phyloP scores from a whole-genome alignment of 2,888 invertebrate species.

The Diarsia rubi region DNA sequence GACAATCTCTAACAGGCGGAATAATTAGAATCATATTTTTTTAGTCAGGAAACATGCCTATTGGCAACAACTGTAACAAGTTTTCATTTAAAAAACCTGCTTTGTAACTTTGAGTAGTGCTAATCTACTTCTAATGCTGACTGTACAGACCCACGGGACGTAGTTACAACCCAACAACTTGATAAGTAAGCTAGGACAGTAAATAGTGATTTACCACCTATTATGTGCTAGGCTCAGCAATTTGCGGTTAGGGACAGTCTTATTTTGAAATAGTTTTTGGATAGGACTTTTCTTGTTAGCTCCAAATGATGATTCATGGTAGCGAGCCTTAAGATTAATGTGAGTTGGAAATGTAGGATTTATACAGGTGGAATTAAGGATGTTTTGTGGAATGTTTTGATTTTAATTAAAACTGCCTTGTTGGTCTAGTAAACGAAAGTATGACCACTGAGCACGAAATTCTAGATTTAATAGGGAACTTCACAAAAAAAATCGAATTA shows the following conservation, averaged over 20 bases:
- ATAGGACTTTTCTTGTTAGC: slow-evolving; percentile 49
- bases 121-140: too few species aligned
- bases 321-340: slow-evolving; percentile 24
- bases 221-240: slow-evolving; percentile 62
- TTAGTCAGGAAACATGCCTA: too few species aligned
- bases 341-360: slow-evolving; percentile 4
- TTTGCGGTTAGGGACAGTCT: slow-evolving; percentile 60
- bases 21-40: too few species aligned
- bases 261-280: slow-evolving; percentile 64
- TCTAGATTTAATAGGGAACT: too few species aligned
- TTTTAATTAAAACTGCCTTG: background rate
- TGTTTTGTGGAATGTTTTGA: background rate
- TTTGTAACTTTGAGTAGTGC: too few species aligned
- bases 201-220: slow-evolving; percentile 76
- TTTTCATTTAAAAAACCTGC: too few species aligned
- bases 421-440: background rate
- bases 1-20: too few species aligned
- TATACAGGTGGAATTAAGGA: background rate
- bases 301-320: slow-evolving; percentile 59
- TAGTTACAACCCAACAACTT: slow-evolving; percentile 57
- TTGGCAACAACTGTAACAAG: too few species aligned
- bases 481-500: too few species aligned
- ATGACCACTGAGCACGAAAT: background rate
- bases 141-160: slow-evolving; percentile 37
- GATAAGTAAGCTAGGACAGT: slow-evolving; percentile 65